Percentiles rank a stretch among this genome's conserved stretches.
phyloP scores from a whole-genome alignment of 2,113 vertebrate genomes.

The Aegotheles bennettii region DNA sequence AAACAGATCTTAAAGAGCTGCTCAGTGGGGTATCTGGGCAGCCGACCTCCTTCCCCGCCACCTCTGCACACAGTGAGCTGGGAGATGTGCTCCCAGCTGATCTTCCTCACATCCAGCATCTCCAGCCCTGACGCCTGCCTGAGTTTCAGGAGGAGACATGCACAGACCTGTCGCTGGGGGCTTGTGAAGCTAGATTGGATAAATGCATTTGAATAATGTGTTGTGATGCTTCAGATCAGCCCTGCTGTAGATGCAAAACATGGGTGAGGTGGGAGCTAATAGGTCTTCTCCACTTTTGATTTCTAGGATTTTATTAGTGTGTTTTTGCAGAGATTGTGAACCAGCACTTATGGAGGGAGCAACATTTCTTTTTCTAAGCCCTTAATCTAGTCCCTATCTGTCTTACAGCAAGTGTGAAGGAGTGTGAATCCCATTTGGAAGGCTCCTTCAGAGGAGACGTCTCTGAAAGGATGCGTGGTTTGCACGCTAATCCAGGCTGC shows the following conservation, averaged over 20 bases:
- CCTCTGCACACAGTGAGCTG: neutral
- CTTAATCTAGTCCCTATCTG: slow-evolving; percentile 27
- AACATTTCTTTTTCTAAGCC: neutral
- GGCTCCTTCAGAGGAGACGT: neutral
- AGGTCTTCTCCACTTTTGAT: neutral
- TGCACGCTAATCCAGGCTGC: slow-evolving; percentile 32
- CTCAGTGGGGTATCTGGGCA: neutral
- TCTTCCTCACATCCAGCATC: neutral
- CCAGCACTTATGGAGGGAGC: neutral
- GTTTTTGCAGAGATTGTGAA: neutral
- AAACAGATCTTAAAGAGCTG: neutral
- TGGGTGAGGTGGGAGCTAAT: neutral
- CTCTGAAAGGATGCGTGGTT: slow-evolving; percentile 3
- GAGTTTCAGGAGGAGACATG: neutral
- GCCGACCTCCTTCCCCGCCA: neutral
- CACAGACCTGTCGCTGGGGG: neutral
- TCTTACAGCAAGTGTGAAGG: slow-evolving; percentile 24
- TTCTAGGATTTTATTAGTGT: neutral
- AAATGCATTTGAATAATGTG: neutral
- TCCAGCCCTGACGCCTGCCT: neutral
- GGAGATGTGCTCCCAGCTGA: neutral
- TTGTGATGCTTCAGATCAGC: neutral
- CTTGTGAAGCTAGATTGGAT: neutral
- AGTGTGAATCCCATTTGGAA: slow-evolving; percentile 54
- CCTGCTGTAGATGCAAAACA: neutral